Conservation (phyloP, 1,140 invertebrate species). For the Drosophila repletoides region DNA sequence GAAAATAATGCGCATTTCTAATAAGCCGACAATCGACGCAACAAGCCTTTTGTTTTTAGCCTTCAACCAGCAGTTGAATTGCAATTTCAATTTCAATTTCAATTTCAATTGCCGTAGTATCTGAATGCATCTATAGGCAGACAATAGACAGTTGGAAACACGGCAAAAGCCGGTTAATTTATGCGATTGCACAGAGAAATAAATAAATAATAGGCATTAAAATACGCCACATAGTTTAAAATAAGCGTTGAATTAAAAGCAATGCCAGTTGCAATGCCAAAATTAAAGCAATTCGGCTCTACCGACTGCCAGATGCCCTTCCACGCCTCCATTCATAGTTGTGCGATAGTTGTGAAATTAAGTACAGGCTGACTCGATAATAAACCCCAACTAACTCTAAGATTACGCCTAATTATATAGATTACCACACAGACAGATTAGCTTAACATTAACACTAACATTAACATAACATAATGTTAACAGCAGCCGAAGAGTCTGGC, state of each 20-base stretch:
- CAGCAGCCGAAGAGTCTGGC: slow-evolving; percentile 3
- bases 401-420: neutral
- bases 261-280: neutral
- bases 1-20: slow-evolving; percentile 76
- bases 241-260: slow-evolving; percentile 18
- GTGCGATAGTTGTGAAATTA: no score
- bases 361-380: no score
- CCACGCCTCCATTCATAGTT: no score
- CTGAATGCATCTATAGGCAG: slow-evolving; percentile 14
- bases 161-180: no score
- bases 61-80: slow-evolving; percentile 44
- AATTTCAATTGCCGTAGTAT: no score
- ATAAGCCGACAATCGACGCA: slow-evolving; percentile 46
- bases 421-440: neutral
- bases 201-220: slow-evolving; percentile 39
- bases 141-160: no score
- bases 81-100: no score
- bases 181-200: slow-evolving; percentile 29
- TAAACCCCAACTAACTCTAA: no score
- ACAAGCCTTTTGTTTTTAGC: slow-evolving; percentile 22
- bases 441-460: neutral
- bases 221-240: slow-evolving; percentile 20
- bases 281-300: neutral
- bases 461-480: neutral
- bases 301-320: neutral